phyloP scores from a whole-genome alignment of 2,113 vertebrate species.

The Trichechus manatus region DNA sequence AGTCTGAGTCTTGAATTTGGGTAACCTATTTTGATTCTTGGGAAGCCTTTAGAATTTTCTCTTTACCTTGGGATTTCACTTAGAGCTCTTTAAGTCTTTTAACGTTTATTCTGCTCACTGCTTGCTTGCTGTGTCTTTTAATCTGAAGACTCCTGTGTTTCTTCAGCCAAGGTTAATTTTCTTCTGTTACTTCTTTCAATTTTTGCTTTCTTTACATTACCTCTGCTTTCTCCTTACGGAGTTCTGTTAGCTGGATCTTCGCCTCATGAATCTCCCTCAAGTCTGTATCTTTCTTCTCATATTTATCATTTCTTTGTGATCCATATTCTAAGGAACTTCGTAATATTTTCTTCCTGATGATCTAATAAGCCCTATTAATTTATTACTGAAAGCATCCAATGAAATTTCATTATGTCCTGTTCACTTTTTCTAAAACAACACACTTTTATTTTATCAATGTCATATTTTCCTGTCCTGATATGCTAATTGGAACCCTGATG shows the following conservation, averaged over 20 bases:
- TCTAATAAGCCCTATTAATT: neutral
- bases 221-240: neutral
- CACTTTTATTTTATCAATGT: neutral
- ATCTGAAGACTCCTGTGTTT: neutral
- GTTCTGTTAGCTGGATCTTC: neutral
- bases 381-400: neutral
- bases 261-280: neutral
- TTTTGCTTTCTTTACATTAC: neutral
- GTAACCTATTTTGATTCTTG: conserved; percentile 24
- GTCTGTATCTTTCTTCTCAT: neutral
- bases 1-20: neutral
- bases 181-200: neutral
- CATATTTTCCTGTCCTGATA: neutral
- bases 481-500: too few species aligned
- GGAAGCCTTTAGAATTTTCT: neutral
- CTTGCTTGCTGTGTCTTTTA: neutral
- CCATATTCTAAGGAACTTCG: neutral
- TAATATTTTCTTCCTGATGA: neutral
- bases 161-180: neutral
- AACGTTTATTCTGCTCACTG: neutral
- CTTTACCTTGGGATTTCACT: neutral
- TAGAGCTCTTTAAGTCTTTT: neutral
- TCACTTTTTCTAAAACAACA: neutral
- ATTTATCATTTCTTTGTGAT: neutral
- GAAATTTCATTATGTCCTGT: neutral